Evolutionary conservation across 2,113 vertebrate species (phyloP).

Genomic region (Peucedramus taeniatus): DNA sequence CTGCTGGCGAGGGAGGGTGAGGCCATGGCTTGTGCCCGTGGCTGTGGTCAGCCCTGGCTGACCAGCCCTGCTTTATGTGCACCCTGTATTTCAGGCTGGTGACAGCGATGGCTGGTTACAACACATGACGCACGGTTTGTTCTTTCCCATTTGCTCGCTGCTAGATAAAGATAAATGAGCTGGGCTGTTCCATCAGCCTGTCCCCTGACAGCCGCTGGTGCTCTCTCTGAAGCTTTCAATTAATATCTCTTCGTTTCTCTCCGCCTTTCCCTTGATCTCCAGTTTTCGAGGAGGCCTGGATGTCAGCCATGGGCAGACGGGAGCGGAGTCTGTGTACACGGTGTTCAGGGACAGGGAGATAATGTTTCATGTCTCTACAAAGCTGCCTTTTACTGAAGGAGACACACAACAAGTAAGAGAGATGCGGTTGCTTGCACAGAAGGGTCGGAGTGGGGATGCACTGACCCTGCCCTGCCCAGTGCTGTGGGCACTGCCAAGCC

Average conservation of each 20-base stretch:
- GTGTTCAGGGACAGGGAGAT: constrained; percentile 88
- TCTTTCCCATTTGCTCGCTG: neutral
- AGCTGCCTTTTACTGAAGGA: constrained; percentile 91
- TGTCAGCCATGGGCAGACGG: constrained; percentile 91
- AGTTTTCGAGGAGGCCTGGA: constrained; percentile 95
- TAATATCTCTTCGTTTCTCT: neutral
- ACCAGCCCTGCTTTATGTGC: rapidly evolving
- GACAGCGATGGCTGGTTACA: neutral
- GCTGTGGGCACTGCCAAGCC: neutral
- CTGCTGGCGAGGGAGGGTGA: neutral
- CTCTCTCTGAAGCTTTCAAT: neutral
- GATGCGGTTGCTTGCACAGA: neutral
- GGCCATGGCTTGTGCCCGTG: rapidly evolving
- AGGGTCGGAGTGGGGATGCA: rapidly evolving
- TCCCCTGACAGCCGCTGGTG: neutral
- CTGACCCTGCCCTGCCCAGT: neutral
- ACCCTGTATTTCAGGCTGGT: neutral
- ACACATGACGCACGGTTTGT: neutral
- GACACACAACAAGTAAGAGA: constrained; percentile 86
- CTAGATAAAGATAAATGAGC: neutral
- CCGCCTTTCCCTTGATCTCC: neutral
- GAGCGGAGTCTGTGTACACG: constrained; percentile 89
- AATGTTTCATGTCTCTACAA: constrained; percentile 97
- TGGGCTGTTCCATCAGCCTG: neutral
- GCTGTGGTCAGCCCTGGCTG: neutral